Evolutionary conservation across 30 jellyfish, hydroid and myxozoan species (phyloP), one percentile per base, ranked within the genome.

Genomic region (Pseudorhiza aurosa): DNA sequence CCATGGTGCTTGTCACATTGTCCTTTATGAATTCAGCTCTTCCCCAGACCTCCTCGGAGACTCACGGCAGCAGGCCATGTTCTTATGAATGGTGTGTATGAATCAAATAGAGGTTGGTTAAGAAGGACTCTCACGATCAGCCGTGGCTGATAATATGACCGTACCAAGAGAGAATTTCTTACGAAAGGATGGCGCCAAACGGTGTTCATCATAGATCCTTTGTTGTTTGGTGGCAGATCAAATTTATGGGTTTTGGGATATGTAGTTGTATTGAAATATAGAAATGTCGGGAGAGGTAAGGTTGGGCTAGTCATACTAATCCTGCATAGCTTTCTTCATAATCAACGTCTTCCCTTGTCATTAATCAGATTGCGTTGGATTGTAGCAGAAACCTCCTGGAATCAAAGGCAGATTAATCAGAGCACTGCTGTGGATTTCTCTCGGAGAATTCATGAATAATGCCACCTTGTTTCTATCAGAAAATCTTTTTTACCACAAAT

Each of bases 141-240:
- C n/a, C n/a, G n/a, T n/a, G n/a, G n/a, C n/a, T n/a, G n/a, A n/a
- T n/a, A n/a, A n/a, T n/a, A n/a, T n/a, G n/a, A n/a, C n/a, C n/a
- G n/a, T n/a, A n/a, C n/a, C n/a, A n/a, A n/a, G n/a, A n/a, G n/a
- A n/a, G n/a, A n/a, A n/a, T n/a, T n/a, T n/a, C n/a, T n/a, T n/a
- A n/a, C n/a, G n/a, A 47, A 8, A 47, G n/a, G 62, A 17, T 47
- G 67, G 67, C 67, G 67, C 67, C 67, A 53, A 17, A 53, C 35
- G 36, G 35, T 15, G 24, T 21, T 9, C 1, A 1, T 4, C 6
- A 8, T 15, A 4, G 67, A 53, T 53, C 67, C 67, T 1, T 10
- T 21, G 36, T 22, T 53, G 24, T 53, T 53, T 53, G 67, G 67
- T 1, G 67, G 19, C 37, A 15, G 67, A 53, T 53, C 67, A 53